Base-by-base conservation (phyloP, 1,140 invertebrate species). In the Rhizoglyphus robini region DNA sequence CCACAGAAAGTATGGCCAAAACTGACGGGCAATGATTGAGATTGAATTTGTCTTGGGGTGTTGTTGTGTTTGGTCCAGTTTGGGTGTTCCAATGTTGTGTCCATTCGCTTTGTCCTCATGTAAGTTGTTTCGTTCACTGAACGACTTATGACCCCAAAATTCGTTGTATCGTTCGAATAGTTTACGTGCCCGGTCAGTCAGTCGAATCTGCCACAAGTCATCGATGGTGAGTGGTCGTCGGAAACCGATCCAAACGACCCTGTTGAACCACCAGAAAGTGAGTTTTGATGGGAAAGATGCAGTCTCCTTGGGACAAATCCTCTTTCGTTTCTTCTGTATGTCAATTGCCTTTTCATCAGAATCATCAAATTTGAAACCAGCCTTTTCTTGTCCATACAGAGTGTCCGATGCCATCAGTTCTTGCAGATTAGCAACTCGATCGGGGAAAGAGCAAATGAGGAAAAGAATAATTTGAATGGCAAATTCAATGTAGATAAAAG, bases 231-330 rank as follows among this genome's bases (percentile, higher is more conserved):
- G 76, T 15, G 89, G 86, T 68, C 85, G 84, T 68, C 82, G 83
- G 75, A 87, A 96, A 0, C 93, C 93, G 67, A 82, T 83, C 77
- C 87, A 84, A 1, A 88, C 86, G 69, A 95, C 64, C 29, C 76
- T 67, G 75, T 92, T 88, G 75, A 97, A 95, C 95, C 95, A 99
- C 63, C 85, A 82, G 75, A 93, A 98, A 0, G 87, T 82, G 2
- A 98, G 76, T 58, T 83, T 82, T n/a, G 90, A 93, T 27, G 91
- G 81, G 76, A 94, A 96, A 23, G 92, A 92, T 41, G 88, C 81
- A 64, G 79, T 76, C 60, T 82, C 79, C 75, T 97, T 92, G 54
- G 95, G 94, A 76, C 88, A 94, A 31, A 59, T 71, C 13, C 48
- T 66, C 29, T 51, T 57, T 32, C 18, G 31, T 46, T 60, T 60